Base-by-base conservation (phyloP, 1,140 invertebrate genomes). In the Diabrotica undecimpunctata region DNA sequence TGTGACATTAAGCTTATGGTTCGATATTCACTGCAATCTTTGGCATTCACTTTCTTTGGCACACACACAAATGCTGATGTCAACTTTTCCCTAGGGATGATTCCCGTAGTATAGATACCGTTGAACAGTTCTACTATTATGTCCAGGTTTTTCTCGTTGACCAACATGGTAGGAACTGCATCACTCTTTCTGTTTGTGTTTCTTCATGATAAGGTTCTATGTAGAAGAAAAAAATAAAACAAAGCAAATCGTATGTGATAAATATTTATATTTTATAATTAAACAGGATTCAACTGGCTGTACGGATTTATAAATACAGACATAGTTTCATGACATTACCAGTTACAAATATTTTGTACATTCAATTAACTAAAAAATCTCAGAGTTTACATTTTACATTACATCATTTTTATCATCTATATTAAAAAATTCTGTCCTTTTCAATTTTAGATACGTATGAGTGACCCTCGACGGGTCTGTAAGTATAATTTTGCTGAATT, bases 251-350 rank as follows among this genome's bases (percentile, higher is more conserved):
- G 55, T 72, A 74, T 77, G 77, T 76, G 77, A 78, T 78, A 78
- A 78, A 78, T 77, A 77, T 76, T 77, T 78, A 78, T 78, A 76
- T 78, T 78, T 78, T 74, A 77, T 78, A 76, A 76, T 78, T 78
- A 78, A 78, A 78, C 77, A 77, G 74, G 76, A 69, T 75, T 76
- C 67, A 78, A 78, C 76, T 78, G 77, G 77, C 72, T 77, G 72
- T 72, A 74, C 71, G 70, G 67, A 69, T 77, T 76, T 77, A 77
- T 77, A 75, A 74, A 77, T 76, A 78, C 76, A 78, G 68, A 75
- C 68, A 72, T 71, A 68, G 67, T 74, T 70, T 62, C 60, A 66
- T 71, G 67, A 64, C 66, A 60, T 61, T 63, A 73, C 74, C 74
- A 76, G 74, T 77, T 75, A 76, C 73, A 75, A 75, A 75, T 76